Evolutionary conservation across 2,113 vertebrate species (phyloP).

Genomic region (Cyprinodon brontotheroides): DNA sequence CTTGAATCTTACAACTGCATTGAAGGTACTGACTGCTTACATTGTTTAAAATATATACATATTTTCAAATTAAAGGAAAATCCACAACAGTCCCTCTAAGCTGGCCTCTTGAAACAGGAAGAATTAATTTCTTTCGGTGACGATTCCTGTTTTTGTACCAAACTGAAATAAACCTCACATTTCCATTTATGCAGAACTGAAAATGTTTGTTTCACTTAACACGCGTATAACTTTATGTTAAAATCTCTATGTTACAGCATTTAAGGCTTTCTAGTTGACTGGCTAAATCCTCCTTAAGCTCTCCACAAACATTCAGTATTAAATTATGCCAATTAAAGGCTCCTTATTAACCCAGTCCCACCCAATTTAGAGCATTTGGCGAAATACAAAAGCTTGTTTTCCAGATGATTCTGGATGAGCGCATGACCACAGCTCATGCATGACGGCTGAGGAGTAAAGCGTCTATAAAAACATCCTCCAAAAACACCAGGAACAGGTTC

Average conservation of each 20-base stretch:
- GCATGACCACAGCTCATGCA: background rate
- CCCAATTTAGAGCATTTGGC: background rate
- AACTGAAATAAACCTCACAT: background rate
- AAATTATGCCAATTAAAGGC: background rate
- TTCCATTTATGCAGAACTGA: slow-evolving; percentile 19
- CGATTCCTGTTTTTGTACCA: slow-evolving; percentile 24
- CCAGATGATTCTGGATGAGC: slow-evolving; percentile 6
- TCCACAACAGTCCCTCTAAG: background rate
- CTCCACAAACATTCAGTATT: background rate
- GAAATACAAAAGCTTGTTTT: background rate
- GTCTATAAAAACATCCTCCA: slow-evolving; percentile 1
- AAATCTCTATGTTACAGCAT: background rate
- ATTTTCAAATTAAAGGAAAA: too few relatives aligned
- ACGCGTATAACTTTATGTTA: too few relatives aligned
- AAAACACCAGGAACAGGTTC: slow-evolving; percentile 21
- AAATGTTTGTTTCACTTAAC: slow-evolving; percentile 4
- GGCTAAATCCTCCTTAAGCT: slow-evolving; percentile 8
- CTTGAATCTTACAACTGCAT: too few relatives aligned
- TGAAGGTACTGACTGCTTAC: background rate
- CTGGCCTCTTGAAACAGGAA: slow-evolving; percentile 5
- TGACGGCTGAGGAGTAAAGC: background rate
- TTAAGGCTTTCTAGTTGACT: background rate
- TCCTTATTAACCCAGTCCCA: slow-evolving; percentile 3
- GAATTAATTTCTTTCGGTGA: slow-evolving; percentile 2
- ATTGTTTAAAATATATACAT: background rate